Evolutionary conservation across 2,888 invertebrate species (phyloP), one percentile per base, ranked within the genome.

Genomic region (Diadromus collaris): DNA sequence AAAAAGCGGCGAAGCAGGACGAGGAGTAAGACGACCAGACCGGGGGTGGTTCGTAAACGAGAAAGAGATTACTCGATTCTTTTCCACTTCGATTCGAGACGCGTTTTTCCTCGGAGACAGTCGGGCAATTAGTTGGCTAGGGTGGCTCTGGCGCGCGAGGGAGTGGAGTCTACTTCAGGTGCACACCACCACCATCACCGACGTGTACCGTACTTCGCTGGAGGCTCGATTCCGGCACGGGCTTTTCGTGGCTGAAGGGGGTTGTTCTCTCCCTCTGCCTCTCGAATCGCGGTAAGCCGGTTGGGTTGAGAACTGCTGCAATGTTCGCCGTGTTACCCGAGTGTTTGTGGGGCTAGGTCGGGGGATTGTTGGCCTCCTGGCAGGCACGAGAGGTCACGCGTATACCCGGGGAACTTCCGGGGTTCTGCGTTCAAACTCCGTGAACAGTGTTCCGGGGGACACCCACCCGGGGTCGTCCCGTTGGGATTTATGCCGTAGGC

Each of bases 51-150:
- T 63, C 63, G 63, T 73, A 69, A 78, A 74, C 78, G 78, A 78
- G 73, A 64, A 73, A 69, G 64, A 64, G 60, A 78, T 78, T 78
- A 70, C 78, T 74, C 73, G 64, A 78, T 78, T 38, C 78, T 65
- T 74, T 75, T 78, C 78, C 73, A 74, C 73, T 69, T 70, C 69
- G 69, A 78, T 74, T 58, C 61, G 58, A 64, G 48, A 13, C 54
- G 32, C 51, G 60, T 65, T 54, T 67, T 71, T 71, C 60, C 48
- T 27, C 34, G 65, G 56, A 58, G 56, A 65, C 44, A 34, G 44
- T 58, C 56, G 44, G 38, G 72, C 64, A 77, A 77, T 77, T 77
- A 77, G 77, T 68, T 68, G 44, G 19, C 21, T 48, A 46, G 54
- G 61, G 27, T 7, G 44, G 56, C 10, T 24, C 54, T 27, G 24